phyloP scores from a whole-genome alignment of 1,140 invertebrate genomes.

The Heliconius congener region DNA sequence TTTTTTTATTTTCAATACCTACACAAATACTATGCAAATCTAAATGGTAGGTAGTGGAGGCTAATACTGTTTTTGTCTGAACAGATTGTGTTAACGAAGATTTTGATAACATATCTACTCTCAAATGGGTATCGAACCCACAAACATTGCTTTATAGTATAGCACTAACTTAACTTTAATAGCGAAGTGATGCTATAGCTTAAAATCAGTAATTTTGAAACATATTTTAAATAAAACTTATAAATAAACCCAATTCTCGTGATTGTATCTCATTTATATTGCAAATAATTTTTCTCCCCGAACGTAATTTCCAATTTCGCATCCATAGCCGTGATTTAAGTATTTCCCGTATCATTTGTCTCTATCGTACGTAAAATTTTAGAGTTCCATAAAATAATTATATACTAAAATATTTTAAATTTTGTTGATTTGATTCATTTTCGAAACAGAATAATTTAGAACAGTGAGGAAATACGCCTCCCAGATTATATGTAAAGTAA shows the following conservation, averaged over 20 bases:
- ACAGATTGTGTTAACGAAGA: not conserved
- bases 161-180: too few relatives aligned
- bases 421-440: not conserved
- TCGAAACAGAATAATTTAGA: too few relatives aligned
- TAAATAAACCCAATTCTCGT: slow-evolving; percentile 10
- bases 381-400: not conserved
- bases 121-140: not conserved
- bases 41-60: not conserved
- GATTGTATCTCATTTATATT: slow-evolving; percentile 22
- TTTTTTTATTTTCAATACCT: too few relatives aligned
- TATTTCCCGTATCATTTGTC: slow-evolving; percentile 80
- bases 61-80: not conserved
- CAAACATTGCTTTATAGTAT: not conserved
- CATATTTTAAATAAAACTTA: not conserved
- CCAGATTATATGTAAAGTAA: too few relatives aligned
- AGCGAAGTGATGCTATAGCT: not conserved
- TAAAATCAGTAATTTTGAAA: not conserved
- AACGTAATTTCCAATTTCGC: slow-evolving; percentile 66
- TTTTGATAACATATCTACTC: not conserved
- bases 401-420: not conserved
- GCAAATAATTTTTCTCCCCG: slow-evolving; percentile 45
- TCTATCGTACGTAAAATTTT: slow-evolving; percentile 25
- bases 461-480: too few relatives aligned
- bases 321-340: slow-evolving; percentile 77
- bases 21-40: not conserved